Conservation (phyloP, 2,113 vertebrate genomes). For the Narcine bancroftii region DNA sequence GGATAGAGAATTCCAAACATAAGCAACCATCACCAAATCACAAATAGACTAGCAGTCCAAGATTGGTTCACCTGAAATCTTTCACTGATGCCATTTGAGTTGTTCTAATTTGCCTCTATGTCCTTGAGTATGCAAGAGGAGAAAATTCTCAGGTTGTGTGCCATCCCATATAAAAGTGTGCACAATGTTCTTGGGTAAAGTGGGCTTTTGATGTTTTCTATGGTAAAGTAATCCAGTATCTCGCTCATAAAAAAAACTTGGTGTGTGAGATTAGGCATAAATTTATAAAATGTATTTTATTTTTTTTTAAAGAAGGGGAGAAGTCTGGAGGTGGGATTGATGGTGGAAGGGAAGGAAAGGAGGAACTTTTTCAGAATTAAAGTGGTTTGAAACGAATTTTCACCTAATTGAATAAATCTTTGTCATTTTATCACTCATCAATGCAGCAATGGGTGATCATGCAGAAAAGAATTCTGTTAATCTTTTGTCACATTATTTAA, state of each 20-base stretch:
- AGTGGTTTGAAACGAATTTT: no score
- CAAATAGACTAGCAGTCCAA: neutral
- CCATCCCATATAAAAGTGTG: neutral
- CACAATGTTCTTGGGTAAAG: neutral
- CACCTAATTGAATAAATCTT: no score
- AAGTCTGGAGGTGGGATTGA: neutral
- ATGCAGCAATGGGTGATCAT: no score
- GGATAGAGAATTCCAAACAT: no score
- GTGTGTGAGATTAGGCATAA: neutral
- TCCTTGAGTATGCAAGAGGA: neutral
- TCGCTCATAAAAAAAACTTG: neutral
- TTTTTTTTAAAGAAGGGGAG: neutral
- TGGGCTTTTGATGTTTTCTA: neutral
- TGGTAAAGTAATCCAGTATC: neutral
- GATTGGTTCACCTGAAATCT: neutral
- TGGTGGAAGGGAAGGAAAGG: neutral
- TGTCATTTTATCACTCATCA: no score
- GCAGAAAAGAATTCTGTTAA: no score
- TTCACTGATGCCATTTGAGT: neutral
- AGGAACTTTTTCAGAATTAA: neutral
- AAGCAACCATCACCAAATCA: neutral
- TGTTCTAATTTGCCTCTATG: neutral
- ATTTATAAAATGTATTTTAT: neutral
- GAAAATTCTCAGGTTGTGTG: neutral
- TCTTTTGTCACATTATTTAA: no score